A percentile compares a stretch with the other conserved stretches of the same genome.
phyloP scores from a whole-genome alignment of 2,113 vertebrate genomes.

The Xenopus tropicalis region DNA sequence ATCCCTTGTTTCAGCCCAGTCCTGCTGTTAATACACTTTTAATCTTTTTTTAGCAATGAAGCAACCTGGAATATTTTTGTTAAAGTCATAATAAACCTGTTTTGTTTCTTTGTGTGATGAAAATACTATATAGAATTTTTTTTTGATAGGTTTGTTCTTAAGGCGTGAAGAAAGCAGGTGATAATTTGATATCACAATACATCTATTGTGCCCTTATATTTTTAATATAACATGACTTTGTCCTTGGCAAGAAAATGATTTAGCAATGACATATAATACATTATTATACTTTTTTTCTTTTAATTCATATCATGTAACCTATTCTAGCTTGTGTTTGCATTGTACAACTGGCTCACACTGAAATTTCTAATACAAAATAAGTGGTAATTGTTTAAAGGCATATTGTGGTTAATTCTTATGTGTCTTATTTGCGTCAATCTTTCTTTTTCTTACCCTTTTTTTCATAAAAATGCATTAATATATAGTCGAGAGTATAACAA shows the following conservation, averaged over 20 bases:
- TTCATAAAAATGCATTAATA: too few relatives aligned
- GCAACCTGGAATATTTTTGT: background rate
- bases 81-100: background rate
- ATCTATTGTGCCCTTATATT: constrained; percentile 3
- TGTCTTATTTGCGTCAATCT: too few relatives aligned
- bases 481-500: too few relatives aligned
- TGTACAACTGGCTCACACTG: background rate
- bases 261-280: constrained; percentile 11
- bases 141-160: background rate
- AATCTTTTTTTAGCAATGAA: too few relatives aligned
- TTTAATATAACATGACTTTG: background rate
- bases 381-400: background rate
- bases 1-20: background rate
- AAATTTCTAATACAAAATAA: background rate
- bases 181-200: constrained; percentile 21
- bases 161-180: background rate
- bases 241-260: constrained; percentile 8
- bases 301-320: constrained; percentile 6
- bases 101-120: background rate
- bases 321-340: background rate
- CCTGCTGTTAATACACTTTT: background rate
- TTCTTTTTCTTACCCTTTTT: too few relatives aligned
- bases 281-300: constrained; percentile 12
- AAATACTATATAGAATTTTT: background rate
- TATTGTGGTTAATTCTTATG: background rate